A percentile compares a stretch with the other conserved stretches of the same genome.
Conservation (phyloP, 1,140 invertebrate species). For the Trichonephila inaurata region DNA sequence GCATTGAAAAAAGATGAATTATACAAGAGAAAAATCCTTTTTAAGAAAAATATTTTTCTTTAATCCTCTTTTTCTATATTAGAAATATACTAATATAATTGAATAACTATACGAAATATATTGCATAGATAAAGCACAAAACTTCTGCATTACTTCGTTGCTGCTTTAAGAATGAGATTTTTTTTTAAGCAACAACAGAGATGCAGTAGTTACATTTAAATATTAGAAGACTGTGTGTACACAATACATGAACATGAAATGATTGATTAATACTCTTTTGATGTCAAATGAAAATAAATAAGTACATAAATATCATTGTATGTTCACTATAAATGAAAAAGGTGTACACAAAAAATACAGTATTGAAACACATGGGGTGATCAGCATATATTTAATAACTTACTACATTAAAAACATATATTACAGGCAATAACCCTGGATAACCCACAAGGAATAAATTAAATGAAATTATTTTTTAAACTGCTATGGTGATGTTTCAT, state of each 20-base stretch:
- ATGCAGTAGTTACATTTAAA: background rate
- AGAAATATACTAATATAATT: too few species aligned
- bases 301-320: background rate
- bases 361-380: background rate
- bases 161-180: too few species aligned
- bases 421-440: background rate
- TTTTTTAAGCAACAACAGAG: background rate
- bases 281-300: conserved; percentile 31
- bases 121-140: too few species aligned
- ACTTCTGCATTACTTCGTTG: too few species aligned
- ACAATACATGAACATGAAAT: background rate
- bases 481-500: too few species aligned
- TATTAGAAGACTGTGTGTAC: background rate
- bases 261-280: background rate
- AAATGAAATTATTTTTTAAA: too few species aligned
- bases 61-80: too few species aligned
- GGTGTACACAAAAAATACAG: background rate
- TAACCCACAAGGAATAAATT: too few species aligned
- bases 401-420: background rate
- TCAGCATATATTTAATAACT: background rate
- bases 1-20: too few species aligned
- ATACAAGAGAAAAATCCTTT: too few species aligned
- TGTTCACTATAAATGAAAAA: background rate
- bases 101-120: too few species aligned
- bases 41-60: too few species aligned